A percentile compares a stretch with the other conserved stretches of the same genome.
Evolutionary conservation across 2,888 invertebrate genomes (phyloP).

Genomic region (Ectobius pallidus): DNA sequence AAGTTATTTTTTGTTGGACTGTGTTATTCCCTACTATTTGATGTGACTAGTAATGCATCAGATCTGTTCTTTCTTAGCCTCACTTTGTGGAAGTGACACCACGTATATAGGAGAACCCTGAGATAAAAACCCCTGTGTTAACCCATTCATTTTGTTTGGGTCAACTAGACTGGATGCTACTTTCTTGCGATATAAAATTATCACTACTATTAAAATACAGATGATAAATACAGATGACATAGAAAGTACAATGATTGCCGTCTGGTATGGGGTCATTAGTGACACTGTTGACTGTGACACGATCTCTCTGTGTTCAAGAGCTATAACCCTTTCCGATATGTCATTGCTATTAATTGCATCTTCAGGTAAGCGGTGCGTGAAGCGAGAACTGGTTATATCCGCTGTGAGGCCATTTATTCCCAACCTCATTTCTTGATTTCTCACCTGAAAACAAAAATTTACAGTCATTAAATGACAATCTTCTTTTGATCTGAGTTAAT

Average conservation of each 20-base stretch:
- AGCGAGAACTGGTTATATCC: constrained; percentile 68
- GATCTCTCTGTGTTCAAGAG: constrained; percentile 69
- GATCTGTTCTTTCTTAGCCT: not conserved
- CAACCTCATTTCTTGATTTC: constrained; percentile 58
- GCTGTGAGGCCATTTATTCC: constrained; percentile 56
- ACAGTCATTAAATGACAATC: not conserved
- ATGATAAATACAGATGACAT: constrained; percentile 81
- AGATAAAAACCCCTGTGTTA: constrained; percentile 34
- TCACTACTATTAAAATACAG: constrained; percentile 74
- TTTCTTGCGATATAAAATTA: constrained; percentile 74
- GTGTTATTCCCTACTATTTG: too few species aligned
- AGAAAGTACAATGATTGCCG: constrained; percentile 76
- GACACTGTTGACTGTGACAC: constrained; percentile 70
- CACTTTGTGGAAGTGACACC: constrained; percentile 37
- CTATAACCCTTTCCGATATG: constrained; percentile 55
- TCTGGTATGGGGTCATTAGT: constrained; percentile 74
- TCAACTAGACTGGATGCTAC: constrained; percentile 12
- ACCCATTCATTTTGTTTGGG: constrained; percentile 27
- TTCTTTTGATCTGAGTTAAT: not conserved
- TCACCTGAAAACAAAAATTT: constrained; percentile 51
- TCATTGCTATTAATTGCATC: constrained; percentile 50
- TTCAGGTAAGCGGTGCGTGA: constrained; percentile 61
- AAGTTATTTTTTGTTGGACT: too few species aligned
- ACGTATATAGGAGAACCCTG: constrained; percentile 39
- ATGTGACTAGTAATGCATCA: too few species aligned